These are phyloP conservation scores for Drosophila macrospina DNA, from an alignment of 2,888 invertebrate species.

Conservation along the genomic window DNA sequence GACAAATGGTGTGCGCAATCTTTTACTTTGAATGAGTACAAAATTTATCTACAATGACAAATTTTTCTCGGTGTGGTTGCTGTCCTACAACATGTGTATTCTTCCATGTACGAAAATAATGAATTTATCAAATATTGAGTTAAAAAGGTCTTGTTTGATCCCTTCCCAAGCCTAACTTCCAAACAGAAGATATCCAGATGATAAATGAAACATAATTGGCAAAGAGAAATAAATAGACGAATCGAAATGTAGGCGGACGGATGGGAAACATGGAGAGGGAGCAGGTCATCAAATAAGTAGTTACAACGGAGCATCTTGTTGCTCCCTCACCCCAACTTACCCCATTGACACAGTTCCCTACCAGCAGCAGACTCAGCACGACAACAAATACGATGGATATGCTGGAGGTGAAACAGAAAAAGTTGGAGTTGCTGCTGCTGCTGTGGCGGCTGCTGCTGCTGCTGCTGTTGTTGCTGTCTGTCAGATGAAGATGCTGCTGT, in stretches of 20 bases:
- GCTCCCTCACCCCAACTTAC: conserved; percentile 76
- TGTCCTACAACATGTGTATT: conserved; percentile 32
- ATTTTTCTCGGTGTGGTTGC: conserved; percentile 42
- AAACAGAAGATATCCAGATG: conserved; percentile 1
- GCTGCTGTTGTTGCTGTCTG: conserved; percentile 31
- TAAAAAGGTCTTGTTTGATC: conserved; percentile 8
- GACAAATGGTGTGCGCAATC: conserved; percentile 84
- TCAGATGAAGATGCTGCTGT: conserved; percentile 67
- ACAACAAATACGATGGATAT: conserved; percentile 63
- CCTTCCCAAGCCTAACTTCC: conserved; percentile 51
- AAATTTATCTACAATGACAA: conserved; percentile 75
- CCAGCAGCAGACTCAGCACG: conserved; percentile 82
- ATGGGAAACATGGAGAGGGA: conserved; percentile 13
- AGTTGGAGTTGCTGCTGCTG: conserved; percentile 32
- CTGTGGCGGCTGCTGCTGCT: conserved; percentile 28
- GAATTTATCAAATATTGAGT: conserved; percentile 60
- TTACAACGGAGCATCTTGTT: conserved; percentile 25
- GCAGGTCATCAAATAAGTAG: conserved; percentile 26
- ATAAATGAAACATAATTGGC: conserved; percentile 61
- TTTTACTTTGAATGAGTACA: conserved; percentile 73
- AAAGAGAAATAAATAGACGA: conserved; percentile 50
- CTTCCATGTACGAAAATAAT: conserved; percentile 44
- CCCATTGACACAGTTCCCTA: conserved; percentile 85
- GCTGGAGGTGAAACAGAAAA: conserved; percentile 52
- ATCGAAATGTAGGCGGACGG: conserved; percentile 12